Conservation (phyloP, 2,113 vertebrate genomes). For the Thymallus thymallus region DNA sequence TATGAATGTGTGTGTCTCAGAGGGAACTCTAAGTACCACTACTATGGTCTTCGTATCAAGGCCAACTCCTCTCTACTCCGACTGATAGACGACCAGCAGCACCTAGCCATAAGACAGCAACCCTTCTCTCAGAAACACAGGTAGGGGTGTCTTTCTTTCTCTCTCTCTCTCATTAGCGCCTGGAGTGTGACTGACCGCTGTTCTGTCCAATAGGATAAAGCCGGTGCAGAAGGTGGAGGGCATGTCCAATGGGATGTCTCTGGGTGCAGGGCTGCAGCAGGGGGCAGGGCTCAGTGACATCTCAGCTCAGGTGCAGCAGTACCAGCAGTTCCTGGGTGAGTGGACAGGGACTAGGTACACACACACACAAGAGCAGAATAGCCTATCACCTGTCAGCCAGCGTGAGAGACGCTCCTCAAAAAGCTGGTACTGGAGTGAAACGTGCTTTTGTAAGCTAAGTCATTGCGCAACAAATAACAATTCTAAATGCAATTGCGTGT, state of each 20-base stretch:
- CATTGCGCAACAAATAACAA: too few species aligned
- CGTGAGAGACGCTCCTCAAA: too few species aligned
- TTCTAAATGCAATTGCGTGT: too few species aligned
- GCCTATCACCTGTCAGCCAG: too few species aligned
- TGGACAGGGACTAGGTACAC: slow-evolving; percentile 1
- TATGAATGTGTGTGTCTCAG: slow-evolving; percentile 57
- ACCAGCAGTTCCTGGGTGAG: slow-evolving; percentile 92
- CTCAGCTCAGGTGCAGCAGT: slow-evolving; percentile 91
- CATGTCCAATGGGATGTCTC: slow-evolving; percentile 86
- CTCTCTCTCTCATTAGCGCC: background rate
- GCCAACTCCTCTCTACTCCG: slow-evolving; percentile 87
- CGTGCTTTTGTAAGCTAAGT: too few species aligned
- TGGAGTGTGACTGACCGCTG: background rate
- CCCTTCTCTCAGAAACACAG: slow-evolving; percentile 94
- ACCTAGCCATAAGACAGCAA: slow-evolving; percentile 91
- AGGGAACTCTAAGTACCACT: slow-evolving; percentile 94
- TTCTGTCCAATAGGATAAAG: slow-evolving; percentile 77
- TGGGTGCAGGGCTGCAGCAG: slow-evolving; percentile 80
- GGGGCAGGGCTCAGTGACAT: slow-evolving; percentile 82
- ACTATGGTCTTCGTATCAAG: slow-evolving; percentile 92
- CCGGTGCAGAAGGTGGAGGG: slow-evolving; percentile 91
- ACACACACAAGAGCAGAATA: too few species aligned
- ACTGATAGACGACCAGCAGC: slow-evolving; percentile 91
- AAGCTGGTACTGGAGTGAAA: too few species aligned
- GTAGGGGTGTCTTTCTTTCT: slow-evolving; percentile 52